Evolutionary conservation across 2,888 invertebrate genomes (phyloP).

Genomic region (Dione juno): DNA sequence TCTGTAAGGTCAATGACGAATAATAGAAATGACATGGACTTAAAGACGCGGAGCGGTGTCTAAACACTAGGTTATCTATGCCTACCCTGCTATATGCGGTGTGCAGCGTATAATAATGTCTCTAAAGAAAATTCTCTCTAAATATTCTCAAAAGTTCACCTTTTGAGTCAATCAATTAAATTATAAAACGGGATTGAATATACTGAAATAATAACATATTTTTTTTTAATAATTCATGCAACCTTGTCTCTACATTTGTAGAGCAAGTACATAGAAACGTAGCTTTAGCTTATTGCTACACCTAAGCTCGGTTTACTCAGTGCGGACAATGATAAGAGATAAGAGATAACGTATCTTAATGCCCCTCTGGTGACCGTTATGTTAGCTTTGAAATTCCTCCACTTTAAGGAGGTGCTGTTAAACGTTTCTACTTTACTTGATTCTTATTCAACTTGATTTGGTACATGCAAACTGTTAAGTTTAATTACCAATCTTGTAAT

Average conservation of each 20-base stretch:
- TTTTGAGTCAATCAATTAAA: too few species aligned
- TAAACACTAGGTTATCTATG: too few species aligned
- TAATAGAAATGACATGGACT: too few species aligned
- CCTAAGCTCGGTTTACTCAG: constrained; percentile 36
- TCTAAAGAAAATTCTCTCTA: too few species aligned
- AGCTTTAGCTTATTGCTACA: constrained; percentile 36
- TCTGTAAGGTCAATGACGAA: too few species aligned
- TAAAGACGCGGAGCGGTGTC: too few species aligned
- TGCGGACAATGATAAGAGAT: constrained; percentile 40
- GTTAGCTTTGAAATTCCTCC: constrained; percentile 16
- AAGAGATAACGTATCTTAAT: constrained; percentile 37
- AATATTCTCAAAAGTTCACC: too few species aligned
- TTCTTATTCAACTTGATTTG: too few species aligned
- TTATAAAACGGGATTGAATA: too few species aligned
- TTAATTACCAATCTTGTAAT: too few species aligned
- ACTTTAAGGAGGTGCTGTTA: constrained; percentile 4
- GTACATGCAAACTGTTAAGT: neutral
- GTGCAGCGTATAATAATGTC: too few species aligned
- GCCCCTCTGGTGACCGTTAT: constrained; percentile 33
- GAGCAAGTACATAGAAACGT: constrained; percentile 20
- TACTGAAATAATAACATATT: neutral
- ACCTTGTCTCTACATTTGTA: constrained; percentile 1
- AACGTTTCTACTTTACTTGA: constrained; percentile 16
- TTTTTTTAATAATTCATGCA: neutral
- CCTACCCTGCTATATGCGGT: too few species aligned